Percentiles rank a stretch among this genome's conserved stretches.
Conservation (phyloP, 2,797 vertebrate genomes). For the Toxotes lorentzi region DNA sequence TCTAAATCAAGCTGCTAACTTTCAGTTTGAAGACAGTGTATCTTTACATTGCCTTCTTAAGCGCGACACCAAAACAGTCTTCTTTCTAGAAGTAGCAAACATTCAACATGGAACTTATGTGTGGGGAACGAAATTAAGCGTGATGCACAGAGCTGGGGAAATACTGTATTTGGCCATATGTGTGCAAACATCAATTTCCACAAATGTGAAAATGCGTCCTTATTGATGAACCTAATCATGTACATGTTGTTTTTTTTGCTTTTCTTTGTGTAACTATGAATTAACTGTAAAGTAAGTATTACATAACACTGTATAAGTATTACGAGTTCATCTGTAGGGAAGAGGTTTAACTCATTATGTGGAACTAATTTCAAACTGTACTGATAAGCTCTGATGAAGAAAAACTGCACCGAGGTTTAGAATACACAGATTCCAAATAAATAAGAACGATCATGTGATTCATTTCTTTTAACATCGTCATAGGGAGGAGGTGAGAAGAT, state of each 20-base stretch:
- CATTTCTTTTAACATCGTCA: conserved; percentile 20
- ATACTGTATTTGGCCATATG: conserved; percentile 39
- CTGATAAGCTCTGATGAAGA: conserved; percentile 20
- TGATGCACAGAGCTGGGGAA: conserved; percentile 44
- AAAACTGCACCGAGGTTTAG: conserved; percentile 52
- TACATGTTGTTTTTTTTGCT: conserved; percentile 10
- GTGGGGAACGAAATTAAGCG: conserved; percentile 54
- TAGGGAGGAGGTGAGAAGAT: conserved; percentile 15
- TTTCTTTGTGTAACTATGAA: conserved; percentile 47
- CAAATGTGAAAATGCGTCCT: conserved; percentile 72
- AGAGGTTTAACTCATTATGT: conserved; percentile 31
- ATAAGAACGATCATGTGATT: not conserved
- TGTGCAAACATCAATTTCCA: conserved; percentile 54
- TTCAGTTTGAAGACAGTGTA: conserved; percentile 38
- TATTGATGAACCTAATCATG: conserved; percentile 53
- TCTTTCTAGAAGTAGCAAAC: conserved; percentile 29
- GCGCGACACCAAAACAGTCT: conserved; percentile 40
- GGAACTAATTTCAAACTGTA: conserved; percentile 38
- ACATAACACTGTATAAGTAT: not conserved
- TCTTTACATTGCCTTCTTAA: conserved; percentile 26
- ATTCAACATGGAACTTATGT: conserved; percentile 23
- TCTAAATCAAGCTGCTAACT: conserved; percentile 53
- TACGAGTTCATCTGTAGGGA: conserved; percentile 37
- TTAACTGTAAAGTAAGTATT: conserved; percentile 57
- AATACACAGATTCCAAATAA: conserved; percentile 39